Conservation (phyloP, 2,113 vertebrate genomes). For the Trogon melanurus region DNA sequence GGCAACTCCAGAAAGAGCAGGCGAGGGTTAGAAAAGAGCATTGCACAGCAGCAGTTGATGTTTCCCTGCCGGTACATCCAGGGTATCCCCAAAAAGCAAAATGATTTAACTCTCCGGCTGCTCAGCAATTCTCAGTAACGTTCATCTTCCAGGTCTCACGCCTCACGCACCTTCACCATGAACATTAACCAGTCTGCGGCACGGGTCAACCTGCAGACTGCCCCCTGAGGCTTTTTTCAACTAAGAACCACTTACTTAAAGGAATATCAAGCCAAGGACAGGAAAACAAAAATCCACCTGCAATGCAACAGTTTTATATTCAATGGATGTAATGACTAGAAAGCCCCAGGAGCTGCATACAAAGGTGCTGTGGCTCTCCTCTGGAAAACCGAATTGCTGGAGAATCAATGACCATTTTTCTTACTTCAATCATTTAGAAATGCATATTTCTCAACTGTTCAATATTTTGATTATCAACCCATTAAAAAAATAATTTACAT, state of each 20-base stretch:
- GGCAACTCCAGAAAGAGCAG: not conserved
- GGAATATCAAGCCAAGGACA: not conserved
- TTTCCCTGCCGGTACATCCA: not conserved
- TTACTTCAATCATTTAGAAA: conserved; percentile 33
- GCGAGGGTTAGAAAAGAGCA: not conserved
- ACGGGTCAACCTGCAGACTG: not conserved
- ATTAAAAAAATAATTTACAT: not conserved
- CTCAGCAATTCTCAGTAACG: not conserved
- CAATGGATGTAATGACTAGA: not conserved
- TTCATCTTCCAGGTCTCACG: not conserved
- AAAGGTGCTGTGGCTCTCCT: not conserved
- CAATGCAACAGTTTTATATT: conserved; percentile 54
- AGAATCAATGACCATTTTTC: conserved; percentile 37
- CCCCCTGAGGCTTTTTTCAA: not conserved
- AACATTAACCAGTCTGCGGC: not conserved
- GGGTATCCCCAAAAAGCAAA: not conserved
- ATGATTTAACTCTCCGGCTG: not conserved
- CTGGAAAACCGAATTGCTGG: not conserved
- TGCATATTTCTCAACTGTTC: not conserved
- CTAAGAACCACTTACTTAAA: not conserved
- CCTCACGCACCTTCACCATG: not conserved
- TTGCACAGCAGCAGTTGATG: not conserved
- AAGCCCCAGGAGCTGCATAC: conserved; percentile 22
- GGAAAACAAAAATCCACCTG: conserved; percentile 14
- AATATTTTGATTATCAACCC: conserved; percentile 32